Evolutionary conservation across 2,888 invertebrate species (phyloP).

Genomic region (Amblyjoppa fuscipennis): DNA sequence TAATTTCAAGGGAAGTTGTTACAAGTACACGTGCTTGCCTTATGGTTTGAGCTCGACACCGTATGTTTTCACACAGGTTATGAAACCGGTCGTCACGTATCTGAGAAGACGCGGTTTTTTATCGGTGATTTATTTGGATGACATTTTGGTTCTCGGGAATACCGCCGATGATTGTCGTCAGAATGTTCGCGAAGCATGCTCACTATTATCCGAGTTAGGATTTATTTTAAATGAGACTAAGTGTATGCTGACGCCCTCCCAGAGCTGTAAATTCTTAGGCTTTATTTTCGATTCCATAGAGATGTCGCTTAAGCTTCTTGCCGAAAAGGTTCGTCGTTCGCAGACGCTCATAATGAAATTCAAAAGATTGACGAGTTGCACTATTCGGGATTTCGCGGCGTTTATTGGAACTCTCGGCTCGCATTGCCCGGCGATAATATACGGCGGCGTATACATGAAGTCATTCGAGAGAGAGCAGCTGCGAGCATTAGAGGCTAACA

Average conservation of each 20-base stretch:
- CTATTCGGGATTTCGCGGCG: constrained; percentile 44
- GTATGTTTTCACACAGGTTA: constrained; percentile 54
- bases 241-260: background rate
- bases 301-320: constrained; percentile 19
- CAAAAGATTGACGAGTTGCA: background rate
- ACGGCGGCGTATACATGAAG: constrained; percentile 23
- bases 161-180: constrained; percentile 26
- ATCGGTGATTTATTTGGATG: constrained; percentile 58
- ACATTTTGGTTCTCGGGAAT: constrained; percentile 50
- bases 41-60: constrained; percentile 42
- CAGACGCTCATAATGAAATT: constrained; percentile 22
- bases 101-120: constrained; percentile 34
- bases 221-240: constrained; percentile 51
- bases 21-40: constrained; percentile 55
- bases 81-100: constrained; percentile 48
- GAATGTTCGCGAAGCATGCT: constrained; percentile 18
- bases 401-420: constrained; percentile 46
- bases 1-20: constrained; percentile 2
- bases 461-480: background rate
- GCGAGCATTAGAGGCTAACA: background rate
- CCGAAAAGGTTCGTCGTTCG: background rate
- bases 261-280: constrained; percentile 54
- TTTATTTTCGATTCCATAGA: constrained; percentile 37
- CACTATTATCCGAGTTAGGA: constrained; percentile 28
- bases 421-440: constrained; percentile 43